Evolutionary conservation across 2,797 vertebrate genomes (phyloP), one percentile per base, ranked within the genome.

Genomic region (Sebastes umbrosus): DNA sequence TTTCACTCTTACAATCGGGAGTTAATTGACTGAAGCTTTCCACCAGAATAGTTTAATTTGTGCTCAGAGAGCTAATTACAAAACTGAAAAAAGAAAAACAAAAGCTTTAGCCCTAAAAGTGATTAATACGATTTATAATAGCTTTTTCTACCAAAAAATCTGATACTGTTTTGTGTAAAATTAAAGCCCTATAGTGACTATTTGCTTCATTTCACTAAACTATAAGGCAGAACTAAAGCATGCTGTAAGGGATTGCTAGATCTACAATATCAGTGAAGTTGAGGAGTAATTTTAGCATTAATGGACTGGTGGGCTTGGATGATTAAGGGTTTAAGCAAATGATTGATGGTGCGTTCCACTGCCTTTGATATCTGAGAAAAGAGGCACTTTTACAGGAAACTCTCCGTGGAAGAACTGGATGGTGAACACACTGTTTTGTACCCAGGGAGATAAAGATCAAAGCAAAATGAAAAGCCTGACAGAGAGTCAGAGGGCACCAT

Each of bases 21-120:
- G 62, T 75, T 88, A 90, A 92, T 81, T 82, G 75, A 87, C 69
- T 69, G 67, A 43, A 77, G 69, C 57, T 83, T 88, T 91, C 74
- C 39, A 69, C 43, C 27, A 77, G 69, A 80, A 83, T 54, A 39
- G 63, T 80, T 82, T 90, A 25, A 88, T 87, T 89, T 84, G 73
- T 71, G 52, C 63, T 74, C 27, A 79, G 72, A 75, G 34, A 85
- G 60, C 54, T 87, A 85, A 88, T 92, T 91, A 86, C 31, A 68
- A 75, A 82, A 76, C 8, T 8, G 11, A 69, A 72, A 73, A 25
- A 18, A 54, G 50, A 29, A 29, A 90, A 82, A 79, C 20, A 77
- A 63, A 79, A 71, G 36, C 58, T 14, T 71, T 62, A 60, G n/a
- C 43, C 50, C 10, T 10, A 67, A 77, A 77, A 73, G 27, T 68